Evolutionary conservation across 2,888 invertebrate genomes (phyloP).

Genomic region (Gisinianus flammeolus): DNA sequence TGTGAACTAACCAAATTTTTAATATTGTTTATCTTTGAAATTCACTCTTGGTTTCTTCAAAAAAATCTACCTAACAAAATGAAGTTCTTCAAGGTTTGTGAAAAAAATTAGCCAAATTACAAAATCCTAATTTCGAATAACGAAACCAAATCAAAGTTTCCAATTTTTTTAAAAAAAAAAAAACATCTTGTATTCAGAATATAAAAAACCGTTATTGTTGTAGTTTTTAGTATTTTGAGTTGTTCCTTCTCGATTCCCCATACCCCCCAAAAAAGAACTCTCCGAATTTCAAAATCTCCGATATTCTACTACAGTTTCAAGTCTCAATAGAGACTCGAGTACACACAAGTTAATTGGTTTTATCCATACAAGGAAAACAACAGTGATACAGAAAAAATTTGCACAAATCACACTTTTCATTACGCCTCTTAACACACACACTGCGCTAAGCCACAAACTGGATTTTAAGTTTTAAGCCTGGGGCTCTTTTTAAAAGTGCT

Average conservation of each 20-base stretch:
- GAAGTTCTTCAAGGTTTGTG: constrained; percentile 18
- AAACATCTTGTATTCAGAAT: too few species aligned
- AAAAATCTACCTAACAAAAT: background rate
- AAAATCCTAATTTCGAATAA: too few species aligned
- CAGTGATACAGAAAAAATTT: background rate
- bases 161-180: too few species aligned
- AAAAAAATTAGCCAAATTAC: background rate
- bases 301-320: too few species aligned
- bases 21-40: background rate
- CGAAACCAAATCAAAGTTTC: too few species aligned
- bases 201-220: too few species aligned
- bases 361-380: too few species aligned
- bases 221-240: too few species aligned
- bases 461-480: background rate
- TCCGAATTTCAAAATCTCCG: background rate
- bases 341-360: too few species aligned
- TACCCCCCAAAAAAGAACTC: background rate
- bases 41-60: background rate
- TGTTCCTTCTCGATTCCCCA: too few species aligned
- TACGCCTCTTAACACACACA: background rate
- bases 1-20: background rate
- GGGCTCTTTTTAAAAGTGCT: background rate
- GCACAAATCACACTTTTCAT: background rate
- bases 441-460: background rate
- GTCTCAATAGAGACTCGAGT: background rate